phyloP scores from a whole-genome alignment of 2,888 invertebrate species.

The Rhynchonema sp. region DNA sequence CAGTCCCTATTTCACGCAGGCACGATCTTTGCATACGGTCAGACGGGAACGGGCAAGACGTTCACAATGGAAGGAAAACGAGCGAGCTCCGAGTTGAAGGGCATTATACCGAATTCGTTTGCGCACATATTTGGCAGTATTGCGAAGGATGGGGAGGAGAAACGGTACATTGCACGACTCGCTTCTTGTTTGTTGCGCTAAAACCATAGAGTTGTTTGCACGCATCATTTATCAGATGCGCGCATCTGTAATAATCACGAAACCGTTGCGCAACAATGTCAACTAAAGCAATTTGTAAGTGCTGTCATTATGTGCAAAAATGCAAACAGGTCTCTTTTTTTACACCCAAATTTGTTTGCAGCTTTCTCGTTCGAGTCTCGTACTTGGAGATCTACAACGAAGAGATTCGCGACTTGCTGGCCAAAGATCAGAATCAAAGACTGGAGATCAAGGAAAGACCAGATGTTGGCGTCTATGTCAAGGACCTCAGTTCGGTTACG shows the following conservation, averaged over 20 bases:
- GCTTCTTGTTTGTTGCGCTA: no score
- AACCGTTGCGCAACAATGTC: no score
- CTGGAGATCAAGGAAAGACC: conserved; percentile 64
- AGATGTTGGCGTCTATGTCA: conserved; percentile 91
- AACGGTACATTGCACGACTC: conserved; percentile 57
- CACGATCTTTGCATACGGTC: conserved; percentile 44
- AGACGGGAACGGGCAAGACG: conserved; percentile 85
- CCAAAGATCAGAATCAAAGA: conserved; percentile 54
- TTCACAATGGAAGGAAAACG: conserved; percentile 91
- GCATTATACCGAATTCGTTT: conserved; percentile 95
- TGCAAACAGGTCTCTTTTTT: no score
- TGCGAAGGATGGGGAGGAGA: conserved; percentile 70
- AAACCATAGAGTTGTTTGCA: no score
- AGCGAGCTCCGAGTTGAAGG: conserved; percentile 64
- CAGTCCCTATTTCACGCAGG: no score
- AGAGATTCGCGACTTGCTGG: conserved; percentile 81
- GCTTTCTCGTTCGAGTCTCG: conserved; percentile 85
- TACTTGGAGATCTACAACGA: conserved; percentile 98
- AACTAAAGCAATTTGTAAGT: no score
- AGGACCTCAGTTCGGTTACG: conserved; percentile 88
- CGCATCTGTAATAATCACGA: no score
- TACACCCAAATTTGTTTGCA: no score
- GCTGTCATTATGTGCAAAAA: no score
- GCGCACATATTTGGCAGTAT: conserved; percentile 96
- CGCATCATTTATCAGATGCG: no score